Conservation (phyloP, 2,888 invertebrate genomes). For the Amphipoea lucens region DNA sequence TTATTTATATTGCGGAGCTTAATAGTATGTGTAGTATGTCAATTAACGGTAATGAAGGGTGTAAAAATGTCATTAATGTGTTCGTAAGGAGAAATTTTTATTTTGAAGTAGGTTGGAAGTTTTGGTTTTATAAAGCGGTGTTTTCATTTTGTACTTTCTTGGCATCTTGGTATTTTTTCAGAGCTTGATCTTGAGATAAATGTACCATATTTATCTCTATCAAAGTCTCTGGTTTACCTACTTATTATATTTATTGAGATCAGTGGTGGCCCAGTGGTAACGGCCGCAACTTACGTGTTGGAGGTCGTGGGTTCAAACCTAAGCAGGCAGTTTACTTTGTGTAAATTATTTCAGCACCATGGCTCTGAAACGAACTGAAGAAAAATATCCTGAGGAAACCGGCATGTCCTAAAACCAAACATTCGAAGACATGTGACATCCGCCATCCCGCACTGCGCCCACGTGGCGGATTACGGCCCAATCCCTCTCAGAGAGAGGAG, state of each 20-base stretch:
- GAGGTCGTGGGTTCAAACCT: neutral
- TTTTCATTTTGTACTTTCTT: neutral
- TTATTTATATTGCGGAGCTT: constrained; percentile 37
- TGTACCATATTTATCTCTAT: too few species aligned
- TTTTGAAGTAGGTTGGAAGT: neutral
- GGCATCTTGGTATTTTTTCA: neutral
- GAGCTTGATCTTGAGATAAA: neutral
- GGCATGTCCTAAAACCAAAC: neutral
- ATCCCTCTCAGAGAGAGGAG: neutral
- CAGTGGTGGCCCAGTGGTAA: neutral
- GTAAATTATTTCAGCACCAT: neutral
- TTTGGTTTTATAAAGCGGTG: neutral
- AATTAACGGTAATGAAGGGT: constrained; percentile 34
- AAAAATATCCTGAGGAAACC: neutral
- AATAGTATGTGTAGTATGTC: constrained; percentile 40
- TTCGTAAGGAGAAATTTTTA: neutral
- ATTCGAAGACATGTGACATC: neutral
- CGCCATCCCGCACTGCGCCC: neutral
- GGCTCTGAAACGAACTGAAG: neutral
- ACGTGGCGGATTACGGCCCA: neutral
- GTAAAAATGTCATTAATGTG: constrained; percentile 15
- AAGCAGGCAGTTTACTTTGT: neutral
- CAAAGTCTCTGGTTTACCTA: neutral
- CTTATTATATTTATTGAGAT: neutral
- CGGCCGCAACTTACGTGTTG: neutral